Conservation (phyloP, 2,797 vertebrate species). For the Numenius phaeopus region DNA sequence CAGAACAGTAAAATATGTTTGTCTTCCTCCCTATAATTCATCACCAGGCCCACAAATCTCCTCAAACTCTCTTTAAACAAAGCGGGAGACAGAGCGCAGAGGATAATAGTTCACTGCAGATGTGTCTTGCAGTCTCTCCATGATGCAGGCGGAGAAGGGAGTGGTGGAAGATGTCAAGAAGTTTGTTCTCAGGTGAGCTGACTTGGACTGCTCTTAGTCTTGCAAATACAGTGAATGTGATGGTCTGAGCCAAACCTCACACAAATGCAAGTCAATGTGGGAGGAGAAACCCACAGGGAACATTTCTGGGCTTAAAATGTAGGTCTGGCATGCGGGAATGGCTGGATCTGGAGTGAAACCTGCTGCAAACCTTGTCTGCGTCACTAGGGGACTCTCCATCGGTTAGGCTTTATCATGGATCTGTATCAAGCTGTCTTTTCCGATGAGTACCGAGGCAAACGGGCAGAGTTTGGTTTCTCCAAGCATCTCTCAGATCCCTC, state of each 20-base stretch:
- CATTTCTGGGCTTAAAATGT: not conserved
- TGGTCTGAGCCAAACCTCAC: not conserved
- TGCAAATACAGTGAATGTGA: not conserved
- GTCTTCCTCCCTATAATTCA: conserved; percentile 72
- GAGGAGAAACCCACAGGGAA: not conserved
- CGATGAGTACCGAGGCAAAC: not conserved
- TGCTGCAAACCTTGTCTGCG: not conserved
- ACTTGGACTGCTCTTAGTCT: not conserved
- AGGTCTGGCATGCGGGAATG: not conserved
- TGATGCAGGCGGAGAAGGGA: not conserved
- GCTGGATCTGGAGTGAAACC: not conserved
- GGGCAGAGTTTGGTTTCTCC: not conserved
- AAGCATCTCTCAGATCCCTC: not conserved
- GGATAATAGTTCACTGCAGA: conserved; percentile 56
- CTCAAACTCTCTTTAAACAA: conserved; percentile 72
- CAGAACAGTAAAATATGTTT: conserved; percentile 78
- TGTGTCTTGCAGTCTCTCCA: not conserved
- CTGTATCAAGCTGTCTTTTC: not conserved
- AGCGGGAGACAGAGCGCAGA: conserved; percentile 56
- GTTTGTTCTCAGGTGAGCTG: conserved; percentile 4
- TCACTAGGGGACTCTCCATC: not conserved
- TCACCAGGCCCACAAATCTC: conserved; percentile 74
- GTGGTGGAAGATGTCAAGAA: not conserved
- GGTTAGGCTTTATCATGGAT: not conserved
- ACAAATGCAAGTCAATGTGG: not conserved